phyloP scores from a whole-genome alignment of 2,888 invertebrate genomes.

The Thysanoteuthis rhombus region DNA sequence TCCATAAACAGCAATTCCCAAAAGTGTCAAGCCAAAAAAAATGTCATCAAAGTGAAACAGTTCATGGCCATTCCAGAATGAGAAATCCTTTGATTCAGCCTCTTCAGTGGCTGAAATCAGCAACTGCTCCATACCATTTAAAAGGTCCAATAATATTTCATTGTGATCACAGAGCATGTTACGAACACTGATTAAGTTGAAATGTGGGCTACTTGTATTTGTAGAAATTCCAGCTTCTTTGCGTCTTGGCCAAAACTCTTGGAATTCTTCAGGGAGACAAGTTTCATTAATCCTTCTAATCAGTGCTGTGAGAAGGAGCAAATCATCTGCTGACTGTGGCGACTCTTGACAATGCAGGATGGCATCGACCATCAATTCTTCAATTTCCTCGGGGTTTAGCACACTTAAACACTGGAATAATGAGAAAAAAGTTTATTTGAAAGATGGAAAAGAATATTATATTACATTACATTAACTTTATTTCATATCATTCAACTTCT shows the following conservation, averaged over 20 bases:
- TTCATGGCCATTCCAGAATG: not conserved
- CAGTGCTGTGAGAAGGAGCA: not conserved
- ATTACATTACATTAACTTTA: too few species aligned
- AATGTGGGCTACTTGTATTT: not conserved
- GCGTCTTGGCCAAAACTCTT: not conserved
- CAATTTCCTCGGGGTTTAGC: not conserved
- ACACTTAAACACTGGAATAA: not conserved
- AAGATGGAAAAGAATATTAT: too few species aligned
- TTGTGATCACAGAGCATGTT: not conserved
- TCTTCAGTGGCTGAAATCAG: not conserved
- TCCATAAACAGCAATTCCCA: not conserved
- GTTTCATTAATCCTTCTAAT: not conserved
- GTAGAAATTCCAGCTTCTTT: not conserved
- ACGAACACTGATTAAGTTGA: not conserved
- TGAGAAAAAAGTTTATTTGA: not conserved
- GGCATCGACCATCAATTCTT: not conserved
- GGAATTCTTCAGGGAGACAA: not conserved
- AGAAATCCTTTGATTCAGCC: not conserved
- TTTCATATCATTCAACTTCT: too few species aligned
- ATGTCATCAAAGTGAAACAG: not conserved
- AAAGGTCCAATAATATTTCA: not conserved
- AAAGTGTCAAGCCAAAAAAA: not conserved
- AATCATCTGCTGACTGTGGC: not conserved
- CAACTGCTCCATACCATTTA: not conserved
- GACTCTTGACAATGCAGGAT: not conserved